phyloP scores from a whole-genome alignment of 92 coral and sea anemone species.

The Heteractis magnifica region DNA sequence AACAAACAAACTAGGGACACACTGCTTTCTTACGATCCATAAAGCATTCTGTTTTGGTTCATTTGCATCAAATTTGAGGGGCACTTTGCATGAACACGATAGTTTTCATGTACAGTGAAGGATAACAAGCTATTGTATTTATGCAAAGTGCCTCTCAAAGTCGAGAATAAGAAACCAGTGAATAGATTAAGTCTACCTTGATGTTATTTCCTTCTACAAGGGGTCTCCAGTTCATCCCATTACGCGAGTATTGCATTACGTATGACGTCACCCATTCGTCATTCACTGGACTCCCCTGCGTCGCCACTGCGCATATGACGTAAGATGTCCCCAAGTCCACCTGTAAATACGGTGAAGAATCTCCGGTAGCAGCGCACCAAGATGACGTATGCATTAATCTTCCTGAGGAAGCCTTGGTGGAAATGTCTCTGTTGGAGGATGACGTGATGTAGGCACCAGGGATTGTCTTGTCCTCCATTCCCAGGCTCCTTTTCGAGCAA shows the following conservation, averaged over 20 bases:
- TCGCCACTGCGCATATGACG: slow-evolving; percentile 13
- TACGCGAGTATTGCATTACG: background rate
- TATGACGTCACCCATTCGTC: slow-evolving; percentile 22
- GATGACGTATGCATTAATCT: background rate
- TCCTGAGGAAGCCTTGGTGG: background rate
- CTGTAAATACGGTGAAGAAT: slow-evolving; percentile 19
- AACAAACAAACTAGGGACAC: too few species aligned
- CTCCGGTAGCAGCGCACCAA: slow-evolving; percentile 22
- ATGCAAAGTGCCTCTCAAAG: too few species aligned
- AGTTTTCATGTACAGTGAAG: too few species aligned
- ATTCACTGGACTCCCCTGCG: slow-evolving; percentile 17
- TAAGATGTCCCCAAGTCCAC: slow-evolving; percentile 16
- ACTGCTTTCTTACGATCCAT: too few species aligned
- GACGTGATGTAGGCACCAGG: background rate
- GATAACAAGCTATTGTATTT: too few species aligned
- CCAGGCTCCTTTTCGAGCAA: background rate
- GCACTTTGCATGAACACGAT: too few species aligned
- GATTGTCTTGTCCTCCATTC: background rate
- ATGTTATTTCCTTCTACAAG: background rate
- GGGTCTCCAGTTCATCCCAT: background rate
- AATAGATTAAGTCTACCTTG: background rate
- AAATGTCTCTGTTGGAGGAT: background rate
- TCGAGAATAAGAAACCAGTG: too few species aligned
- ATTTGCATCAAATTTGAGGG: too few species aligned
- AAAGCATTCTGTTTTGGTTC: too few species aligned